Evolutionary conservation across 2,888 invertebrate species (phyloP).

Genomic region (Morpho helenor): DNA sequence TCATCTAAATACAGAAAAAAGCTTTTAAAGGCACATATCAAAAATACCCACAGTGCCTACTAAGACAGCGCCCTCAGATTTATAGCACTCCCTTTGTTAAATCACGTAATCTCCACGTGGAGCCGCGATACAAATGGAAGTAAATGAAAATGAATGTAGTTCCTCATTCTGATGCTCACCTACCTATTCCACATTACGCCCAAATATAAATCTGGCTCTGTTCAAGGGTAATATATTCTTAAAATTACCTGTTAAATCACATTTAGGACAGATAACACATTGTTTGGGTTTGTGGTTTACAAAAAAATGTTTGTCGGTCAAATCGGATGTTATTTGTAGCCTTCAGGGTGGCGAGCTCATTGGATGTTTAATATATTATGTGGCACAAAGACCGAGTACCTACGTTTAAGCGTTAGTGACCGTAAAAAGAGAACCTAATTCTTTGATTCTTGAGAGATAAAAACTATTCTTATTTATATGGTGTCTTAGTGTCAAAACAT

Average conservation of each 20-base stretch:
- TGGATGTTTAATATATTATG: constrained; percentile 56
- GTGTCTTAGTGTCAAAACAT: constrained; percentile 8
- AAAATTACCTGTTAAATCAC: constrained; percentile 79
- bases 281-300: constrained; percentile 62
- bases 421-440: constrained; percentile 10
- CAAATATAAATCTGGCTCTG: constrained; percentile 65
- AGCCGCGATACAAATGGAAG: constrained; percentile 75
- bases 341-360: constrained; percentile 72
- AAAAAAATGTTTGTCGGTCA: constrained; percentile 71
- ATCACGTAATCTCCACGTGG: constrained; percentile 79
- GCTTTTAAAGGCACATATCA: constrained; percentile 80
- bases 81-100: constrained; percentile 76
- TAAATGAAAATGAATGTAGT: constrained; percentile 79
- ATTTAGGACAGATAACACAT: constrained; percentile 74
- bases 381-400: constrained; percentile 38
- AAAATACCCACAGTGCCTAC: constrained; percentile 79
- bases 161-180: constrained; percentile 70
- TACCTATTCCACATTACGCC: constrained; percentile 71
- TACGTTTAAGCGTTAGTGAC: constrained; percentile 9
- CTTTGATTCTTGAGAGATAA: constrained; percentile 7
- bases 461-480: constrained; percentile 8
- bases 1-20: constrained; percentile 80
- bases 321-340: constrained; percentile 61
- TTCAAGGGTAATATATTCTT: constrained; percentile 71
- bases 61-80: constrained; percentile 76